Percentiles rank a stretch among this genome's conserved stretches.
phyloP scores from a whole-genome alignment of 2,888 invertebrate genomes.

The Ectropis crepuscularia region DNA sequence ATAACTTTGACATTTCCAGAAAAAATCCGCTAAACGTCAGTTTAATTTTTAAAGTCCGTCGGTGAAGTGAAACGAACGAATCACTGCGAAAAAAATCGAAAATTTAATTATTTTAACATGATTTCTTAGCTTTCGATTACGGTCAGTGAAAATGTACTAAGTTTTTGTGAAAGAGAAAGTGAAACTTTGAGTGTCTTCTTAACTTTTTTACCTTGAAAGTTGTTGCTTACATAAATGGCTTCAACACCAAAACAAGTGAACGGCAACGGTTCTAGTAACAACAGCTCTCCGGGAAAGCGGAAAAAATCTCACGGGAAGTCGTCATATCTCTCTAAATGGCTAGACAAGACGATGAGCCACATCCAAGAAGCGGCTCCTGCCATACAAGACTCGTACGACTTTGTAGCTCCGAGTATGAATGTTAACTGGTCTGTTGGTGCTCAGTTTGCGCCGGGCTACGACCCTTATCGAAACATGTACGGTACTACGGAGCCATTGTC shows the following conservation, averaged over 20 bases:
- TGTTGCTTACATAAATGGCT: constrained; percentile 65
- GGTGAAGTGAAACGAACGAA: constrained; percentile 27
- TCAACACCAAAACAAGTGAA: constrained; percentile 77
- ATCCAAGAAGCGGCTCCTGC: constrained; percentile 71
- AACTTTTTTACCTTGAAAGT: constrained; percentile 34
- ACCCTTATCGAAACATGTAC: constrained; percentile 81
- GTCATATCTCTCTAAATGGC: constrained; percentile 79
- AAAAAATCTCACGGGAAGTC: constrained; percentile 77
- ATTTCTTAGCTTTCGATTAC: constrained; percentile 24
- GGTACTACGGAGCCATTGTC: constrained; percentile 86
- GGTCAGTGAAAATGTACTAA: constrained; percentile 24
- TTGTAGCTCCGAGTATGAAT: constrained; percentile 60
- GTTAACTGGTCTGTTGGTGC: constrained; percentile 66
- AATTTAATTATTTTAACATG: constrained; percentile 18
- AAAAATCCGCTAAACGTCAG: constrained; percentile 5
- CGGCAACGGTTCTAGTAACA: constrained; percentile 66
- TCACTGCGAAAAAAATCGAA: constrained; percentile 24
- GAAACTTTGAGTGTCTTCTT: constrained; percentile 22
- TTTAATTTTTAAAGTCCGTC: constrained; percentile 21
- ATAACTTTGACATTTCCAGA: constrained; percentile 3
- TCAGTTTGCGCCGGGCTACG: constrained; percentile 73
- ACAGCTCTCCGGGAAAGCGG: constrained; percentile 77
- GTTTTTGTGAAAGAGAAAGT: constrained; percentile 41
- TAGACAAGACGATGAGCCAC: constrained; percentile 79
- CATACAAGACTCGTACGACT: constrained; percentile 68